Percentiles rank a stretch among this genome's conserved stretches.
These are phyloP conservation scores for Tenthredo livida DNA, from an alignment of 2,888 invertebrate genomes.

Conservation along the genomic window DNA sequence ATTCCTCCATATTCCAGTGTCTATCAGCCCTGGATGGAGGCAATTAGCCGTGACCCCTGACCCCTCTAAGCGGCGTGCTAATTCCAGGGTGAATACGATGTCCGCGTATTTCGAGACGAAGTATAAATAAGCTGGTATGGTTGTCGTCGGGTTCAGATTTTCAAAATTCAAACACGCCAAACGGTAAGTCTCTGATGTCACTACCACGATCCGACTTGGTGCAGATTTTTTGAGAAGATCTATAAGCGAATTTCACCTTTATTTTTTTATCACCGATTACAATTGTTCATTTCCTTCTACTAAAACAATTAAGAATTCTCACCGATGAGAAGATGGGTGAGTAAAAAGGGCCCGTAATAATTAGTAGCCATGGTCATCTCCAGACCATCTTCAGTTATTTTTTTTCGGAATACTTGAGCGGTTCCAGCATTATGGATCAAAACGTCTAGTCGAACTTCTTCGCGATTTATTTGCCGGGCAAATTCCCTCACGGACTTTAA, in stretches of 20 bases:
- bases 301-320: slow-evolving; percentile 57
- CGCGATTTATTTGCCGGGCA: slow-evolving; percentile 88
- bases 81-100: slow-evolving; percentile 89
- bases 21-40: slow-evolving; percentile 92
- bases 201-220: slow-evolving; percentile 89
- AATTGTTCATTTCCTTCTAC: not conserved
- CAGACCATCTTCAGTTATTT: slow-evolving; percentile 88
- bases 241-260: slow-evolving; percentile 61
- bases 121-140: slow-evolving; percentile 85
- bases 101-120: slow-evolving; percentile 93
- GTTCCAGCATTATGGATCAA: slow-evolving; percentile 95
- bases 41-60: slow-evolving; percentile 91
- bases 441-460: slow-evolving; percentile 88
- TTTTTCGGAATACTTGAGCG: slow-evolving; percentile 85
- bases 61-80: slow-evolving; percentile 88
- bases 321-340: slow-evolving; percentile 93
- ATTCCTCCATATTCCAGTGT: slow-evolving; percentile 91
- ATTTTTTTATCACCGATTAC: not conserved
- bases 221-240: slow-evolving; percentile 88
- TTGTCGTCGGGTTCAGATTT: slow-evolving; percentile 87
- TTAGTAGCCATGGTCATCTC: slow-evolving; percentile 96
- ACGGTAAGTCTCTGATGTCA: slow-evolving; percentile 90
- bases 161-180: slow-evolving; percentile 86
- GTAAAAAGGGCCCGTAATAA: slow-evolving; percentile 95
- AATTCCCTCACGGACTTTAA: slow-evolving; percentile 90